phyloP scores from a whole-genome alignment of 2,888 invertebrate genomes.

The Pedicia rivosa region DNA sequence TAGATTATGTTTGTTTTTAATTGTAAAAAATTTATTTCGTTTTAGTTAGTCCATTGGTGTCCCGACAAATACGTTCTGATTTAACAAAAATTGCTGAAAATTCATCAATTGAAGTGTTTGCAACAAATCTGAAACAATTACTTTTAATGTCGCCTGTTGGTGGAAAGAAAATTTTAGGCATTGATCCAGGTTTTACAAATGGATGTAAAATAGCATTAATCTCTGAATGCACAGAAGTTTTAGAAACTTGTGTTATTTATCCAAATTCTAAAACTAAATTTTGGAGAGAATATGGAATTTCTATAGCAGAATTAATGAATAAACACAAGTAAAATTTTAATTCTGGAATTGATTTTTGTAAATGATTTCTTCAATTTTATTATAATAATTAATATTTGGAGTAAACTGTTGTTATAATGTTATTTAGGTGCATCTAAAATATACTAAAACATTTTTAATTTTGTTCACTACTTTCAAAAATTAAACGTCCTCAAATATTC shows the following conservation, averaged over 20 bases:
- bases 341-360: slow-evolving; percentile 1
- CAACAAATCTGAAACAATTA: slow-evolving; percentile 67
- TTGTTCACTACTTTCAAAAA: background rate
- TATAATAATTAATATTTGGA: slow-evolving; percentile 1
- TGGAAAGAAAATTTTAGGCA: slow-evolving; percentile 61
- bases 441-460: too few species aligned
- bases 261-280: slow-evolving; percentile 36
- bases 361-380: slow-evolving; percentile 4
- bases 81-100: slow-evolving; percentile 61
- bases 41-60: slow-evolving; percentile 45
- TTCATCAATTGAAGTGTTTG: slow-evolving; percentile 73
- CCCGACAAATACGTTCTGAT: slow-evolving; percentile 52
- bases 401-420: too few species aligned
- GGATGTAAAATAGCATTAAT: slow-evolving; percentile 84
- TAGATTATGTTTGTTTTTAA: background rate
- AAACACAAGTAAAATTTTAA: slow-evolving; percentile 36
- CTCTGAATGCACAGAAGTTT: slow-evolving; percentile 49
- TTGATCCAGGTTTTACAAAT: slow-evolving; percentile 80
- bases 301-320: slow-evolving; percentile 34
- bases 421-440: too few species aligned
- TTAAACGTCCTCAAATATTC: too few species aligned
- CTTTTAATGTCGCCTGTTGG: slow-evolving; percentile 65
- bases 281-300: slow-evolving; percentile 17
- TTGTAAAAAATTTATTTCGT: slow-evolving; percentile 13
- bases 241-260: slow-evolving; percentile 52